phyloP scores from a whole-genome alignment of 1,140 invertebrate genomes.

The Zaprionus lachaisei region DNA sequence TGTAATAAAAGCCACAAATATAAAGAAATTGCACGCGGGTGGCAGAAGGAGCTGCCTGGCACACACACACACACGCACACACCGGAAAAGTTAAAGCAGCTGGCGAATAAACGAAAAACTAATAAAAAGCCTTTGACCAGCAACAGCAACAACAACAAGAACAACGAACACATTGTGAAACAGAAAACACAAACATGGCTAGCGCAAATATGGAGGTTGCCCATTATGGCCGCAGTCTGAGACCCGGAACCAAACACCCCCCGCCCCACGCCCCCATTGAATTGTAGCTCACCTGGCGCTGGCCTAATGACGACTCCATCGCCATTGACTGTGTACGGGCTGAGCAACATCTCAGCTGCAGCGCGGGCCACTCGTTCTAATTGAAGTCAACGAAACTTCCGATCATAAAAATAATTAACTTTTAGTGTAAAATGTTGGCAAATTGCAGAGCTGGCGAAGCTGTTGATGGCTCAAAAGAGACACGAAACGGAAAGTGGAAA shows the following conservation, averaged over 20 bases:
- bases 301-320: constrained; percentile 32
- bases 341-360: not conserved
- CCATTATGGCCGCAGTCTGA: constrained; percentile 23
- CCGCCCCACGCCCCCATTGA: not conserved
- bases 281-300: constrained; percentile 29
- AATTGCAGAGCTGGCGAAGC: constrained; percentile 5
- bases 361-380: constrained; percentile 53
- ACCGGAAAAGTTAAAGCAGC: constrained; percentile 78
- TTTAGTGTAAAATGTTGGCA: constrained; percentile 50
- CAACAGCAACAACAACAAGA: constrained; percentile 18
- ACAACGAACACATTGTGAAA: constrained; percentile 13
- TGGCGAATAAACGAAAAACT: constrained; percentile 80
- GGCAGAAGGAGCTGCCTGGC: not conserved
- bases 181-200: constrained; percentile 15
- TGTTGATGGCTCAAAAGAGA: constrained; percentile 2
- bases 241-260: not conserved
- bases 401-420: constrained; percentile 70
- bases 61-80: constrained; percentile 20
- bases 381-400: constrained; percentile 74
- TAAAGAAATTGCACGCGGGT: constrained; percentile 73
- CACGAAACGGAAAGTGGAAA: constrained; percentile 15
- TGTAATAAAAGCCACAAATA: constrained; percentile 80
- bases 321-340: not conserved
- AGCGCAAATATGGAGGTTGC: constrained; percentile 33
- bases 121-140: constrained; percentile 78